Conservation (phyloP, 1,140 invertebrate species). For the Teleopsis dalmanni region DNA sequence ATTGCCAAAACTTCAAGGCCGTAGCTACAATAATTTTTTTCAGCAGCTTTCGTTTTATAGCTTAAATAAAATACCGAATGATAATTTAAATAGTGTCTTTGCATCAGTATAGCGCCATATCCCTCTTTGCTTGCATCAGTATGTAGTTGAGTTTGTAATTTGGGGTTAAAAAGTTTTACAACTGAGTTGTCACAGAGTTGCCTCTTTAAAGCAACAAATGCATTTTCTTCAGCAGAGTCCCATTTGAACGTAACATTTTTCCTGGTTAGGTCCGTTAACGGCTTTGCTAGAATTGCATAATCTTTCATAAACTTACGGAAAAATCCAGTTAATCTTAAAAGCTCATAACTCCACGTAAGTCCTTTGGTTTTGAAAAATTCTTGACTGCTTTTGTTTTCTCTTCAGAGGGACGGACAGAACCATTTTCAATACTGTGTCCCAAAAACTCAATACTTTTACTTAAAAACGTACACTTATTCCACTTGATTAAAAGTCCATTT, state of each 20-base stretch:
- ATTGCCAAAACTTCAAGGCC: conserved; percentile 26
- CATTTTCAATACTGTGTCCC: conserved; percentile 17
- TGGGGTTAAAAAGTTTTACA: conserved; percentile 25
- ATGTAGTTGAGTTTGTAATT: conserved; percentile 26
- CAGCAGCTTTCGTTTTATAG: conserved; percentile 20
- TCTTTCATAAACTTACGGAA: conserved; percentile 30
- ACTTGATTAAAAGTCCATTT: background rate
- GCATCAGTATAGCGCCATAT: conserved; percentile 15
- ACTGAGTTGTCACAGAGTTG: conserved; percentile 22
- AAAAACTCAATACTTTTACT: conserved; percentile 17
- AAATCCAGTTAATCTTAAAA: conserved; percentile 33
- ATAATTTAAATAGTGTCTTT: conserved; percentile 10
- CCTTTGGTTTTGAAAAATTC: conserved; percentile 16
- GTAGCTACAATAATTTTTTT: conserved; percentile 25
- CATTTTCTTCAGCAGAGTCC: no score
- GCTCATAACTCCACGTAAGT: conserved; percentile 21
- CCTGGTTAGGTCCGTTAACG: conserved; percentile 19
- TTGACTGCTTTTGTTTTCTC: background rate
- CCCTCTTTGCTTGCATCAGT: conserved; percentile 11
- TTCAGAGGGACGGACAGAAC: conserved; percentile 16
- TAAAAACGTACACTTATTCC: conserved; percentile 32
- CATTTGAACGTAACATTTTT: no score
- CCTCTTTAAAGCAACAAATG: conserved; percentile 26
- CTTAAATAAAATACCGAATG: conserved; percentile 29
- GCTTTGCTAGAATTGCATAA: conserved; percentile 25